Evolutionary conservation across 2,113 vertebrate genomes (phyloP).

Genomic region (Plecotus auritus): DNA sequence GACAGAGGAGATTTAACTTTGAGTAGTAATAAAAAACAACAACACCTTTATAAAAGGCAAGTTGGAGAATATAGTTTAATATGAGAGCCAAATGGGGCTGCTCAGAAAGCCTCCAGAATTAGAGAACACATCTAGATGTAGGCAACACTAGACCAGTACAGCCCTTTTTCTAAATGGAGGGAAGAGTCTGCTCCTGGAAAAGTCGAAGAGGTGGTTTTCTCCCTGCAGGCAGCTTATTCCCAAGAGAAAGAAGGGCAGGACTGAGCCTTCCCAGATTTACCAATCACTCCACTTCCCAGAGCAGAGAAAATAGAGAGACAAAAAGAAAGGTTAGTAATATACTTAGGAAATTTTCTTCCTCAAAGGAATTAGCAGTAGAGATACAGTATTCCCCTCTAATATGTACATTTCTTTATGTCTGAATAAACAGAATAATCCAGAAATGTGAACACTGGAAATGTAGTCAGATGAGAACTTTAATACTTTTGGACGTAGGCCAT

Average conservation of each 20-base stretch:
- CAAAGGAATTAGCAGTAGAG: background rate
- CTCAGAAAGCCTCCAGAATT: background rate
- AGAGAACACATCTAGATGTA: background rate
- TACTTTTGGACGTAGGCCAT: background rate
- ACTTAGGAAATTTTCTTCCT: background rate
- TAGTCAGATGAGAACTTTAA: background rate
- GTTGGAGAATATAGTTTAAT: background rate
- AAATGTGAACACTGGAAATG: background rate
- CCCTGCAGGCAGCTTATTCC: background rate
- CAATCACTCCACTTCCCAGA: background rate
- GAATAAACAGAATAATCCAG: background rate
- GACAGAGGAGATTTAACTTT: background rate
- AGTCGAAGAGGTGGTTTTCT: background rate
- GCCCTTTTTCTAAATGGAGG: background rate
- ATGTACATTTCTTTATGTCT: background rate
- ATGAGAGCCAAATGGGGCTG: background rate
- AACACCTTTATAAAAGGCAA: background rate
- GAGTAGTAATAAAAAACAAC: background rate
- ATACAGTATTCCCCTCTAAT: background rate
- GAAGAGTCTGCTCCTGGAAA: background rate
- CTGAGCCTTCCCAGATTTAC: background rate
- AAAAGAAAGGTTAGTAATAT: background rate
- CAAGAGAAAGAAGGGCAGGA: background rate
- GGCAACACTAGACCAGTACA: background rate
- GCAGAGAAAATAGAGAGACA: background rate